A percentile compares a stretch with the other conserved stretches of the same genome.
These are phyloP conservation scores for Drosophila nasuta DNA, from an alignment of 1,140 invertebrate genomes.

Conservation along the genomic window DNA sequence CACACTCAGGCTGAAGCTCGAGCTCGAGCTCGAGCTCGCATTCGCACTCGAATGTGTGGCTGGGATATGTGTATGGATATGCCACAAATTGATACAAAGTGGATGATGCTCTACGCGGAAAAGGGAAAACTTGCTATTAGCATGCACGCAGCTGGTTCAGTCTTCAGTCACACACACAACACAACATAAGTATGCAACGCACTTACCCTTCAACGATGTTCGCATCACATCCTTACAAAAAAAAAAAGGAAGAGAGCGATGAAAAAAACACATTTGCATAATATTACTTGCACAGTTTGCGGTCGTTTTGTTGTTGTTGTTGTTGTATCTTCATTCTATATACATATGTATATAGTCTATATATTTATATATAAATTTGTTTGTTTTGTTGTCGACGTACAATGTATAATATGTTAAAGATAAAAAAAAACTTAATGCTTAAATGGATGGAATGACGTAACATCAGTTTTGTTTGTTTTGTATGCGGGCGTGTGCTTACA, in stretches of 20 bases:
- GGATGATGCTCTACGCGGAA: neutral
- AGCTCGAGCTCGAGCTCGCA: too few species aligned
- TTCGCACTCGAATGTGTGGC: neutral
- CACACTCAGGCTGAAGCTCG: too few species aligned
- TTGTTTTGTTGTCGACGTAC: slow-evolving; percentile 26
- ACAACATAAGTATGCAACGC: slow-evolving; percentile 2
- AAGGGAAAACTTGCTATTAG: slow-evolving; percentile 1
- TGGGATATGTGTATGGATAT: neutral
- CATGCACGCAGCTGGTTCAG: neutral
- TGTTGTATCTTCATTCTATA: slow-evolving; percentile 32
- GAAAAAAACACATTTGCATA: slow-evolving; percentile 33
- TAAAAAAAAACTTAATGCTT: slow-evolving; percentile 31
- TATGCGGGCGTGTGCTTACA: slow-evolving; percentile 1
- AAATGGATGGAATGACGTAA: slow-evolving; percentile 49
- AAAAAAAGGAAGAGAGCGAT: neutral
- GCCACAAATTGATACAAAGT: slow-evolving; percentile 16
- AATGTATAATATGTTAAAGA: slow-evolving; percentile 16
- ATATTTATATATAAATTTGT: slow-evolving; percentile 8
- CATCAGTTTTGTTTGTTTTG: slow-evolving; percentile 16
- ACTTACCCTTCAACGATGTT: slow-evolving; percentile 2
- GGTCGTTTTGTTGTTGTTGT: slow-evolving; percentile 24
- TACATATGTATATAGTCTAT: too few species aligned
- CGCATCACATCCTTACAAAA: neutral
- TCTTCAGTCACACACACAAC: neutral
- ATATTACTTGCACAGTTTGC: slow-evolving; percentile 27